Base-by-base conservation (phyloP, 2,888 invertebrate species). In the Ormyrus labotus region DNA sequence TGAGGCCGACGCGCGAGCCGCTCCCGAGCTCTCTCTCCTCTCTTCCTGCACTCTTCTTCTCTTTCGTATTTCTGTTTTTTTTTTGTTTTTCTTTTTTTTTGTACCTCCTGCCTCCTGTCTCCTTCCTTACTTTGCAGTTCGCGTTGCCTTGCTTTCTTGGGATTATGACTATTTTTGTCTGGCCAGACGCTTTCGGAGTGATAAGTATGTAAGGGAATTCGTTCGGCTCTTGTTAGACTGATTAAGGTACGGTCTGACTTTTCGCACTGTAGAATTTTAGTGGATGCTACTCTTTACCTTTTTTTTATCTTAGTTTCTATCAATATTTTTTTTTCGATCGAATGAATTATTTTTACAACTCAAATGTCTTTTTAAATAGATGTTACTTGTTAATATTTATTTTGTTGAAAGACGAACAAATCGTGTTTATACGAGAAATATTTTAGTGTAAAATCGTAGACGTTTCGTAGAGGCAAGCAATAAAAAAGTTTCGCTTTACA, bases 1-100 rank as follows among this genome's bases (percentile, higher is more conserved):
- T 90, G 89, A 88, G 86, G 85, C 71, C 86, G 85, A 73, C 69
- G 73, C 83, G 81, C 79, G 61, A 75, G 11, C 10, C 50, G 67
- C 9, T 58, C 57, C n/a, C 55, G n/a, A 53, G 45, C 47, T 11
- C 58, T 58, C n/a, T 19, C 10, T n/a, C n/a, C 53, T 53, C 51
- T n/a, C 0, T 48, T 61, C 11, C 45, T 70, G 65, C 87, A 5
- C 50, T 57, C 5, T 6, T 55, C 1, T 68, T 63, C 5, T 13
- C 57, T 5, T 63, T 19, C 47, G 8, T 5, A 53, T 58, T 50
- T n/a, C 45, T n/a, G 6, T 19, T 34, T 10, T 13, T 13, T 0
- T 48, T n/a, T 61, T 0, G n/a, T 10, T 10, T 13, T 5, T 13
- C 19, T n/a, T 10, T 13, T 5, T 5, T 48, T n/a, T 61, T 0